phyloP scores from a whole-genome alignment of 2,888 invertebrate genomes.

The Drosophila infuscata region DNA sequence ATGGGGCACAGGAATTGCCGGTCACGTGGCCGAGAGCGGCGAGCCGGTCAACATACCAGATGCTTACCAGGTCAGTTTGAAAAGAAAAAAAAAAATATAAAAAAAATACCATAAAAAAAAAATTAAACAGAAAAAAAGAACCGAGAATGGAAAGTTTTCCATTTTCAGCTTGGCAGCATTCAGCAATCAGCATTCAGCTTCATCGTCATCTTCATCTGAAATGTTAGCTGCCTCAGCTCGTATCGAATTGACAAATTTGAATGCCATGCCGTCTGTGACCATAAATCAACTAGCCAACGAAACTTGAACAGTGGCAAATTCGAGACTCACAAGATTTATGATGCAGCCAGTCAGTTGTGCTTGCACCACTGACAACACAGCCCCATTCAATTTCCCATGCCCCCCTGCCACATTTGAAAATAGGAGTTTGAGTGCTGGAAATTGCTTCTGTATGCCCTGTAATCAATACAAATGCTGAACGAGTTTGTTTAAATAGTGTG shows the following conservation, averaged over 20 bases:
- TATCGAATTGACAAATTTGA: slow-evolving; percentile 70
- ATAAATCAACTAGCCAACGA: slow-evolving; percentile 60
- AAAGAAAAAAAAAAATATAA: neutral
- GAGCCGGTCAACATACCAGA: slow-evolving; percentile 97
- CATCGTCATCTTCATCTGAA: slow-evolving; percentile 5
- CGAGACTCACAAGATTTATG: slow-evolving; percentile 67
- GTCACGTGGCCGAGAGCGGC: slow-evolving; percentile 96
- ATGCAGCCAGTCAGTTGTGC: slow-evolving; percentile 23
- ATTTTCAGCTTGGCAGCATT: neutral
- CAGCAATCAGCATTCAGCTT: slow-evolving; percentile 2
- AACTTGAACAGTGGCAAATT: slow-evolving; percentile 42
- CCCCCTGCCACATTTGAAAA: slow-evolving; percentile 9
- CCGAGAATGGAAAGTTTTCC: slow-evolving; percentile 41
- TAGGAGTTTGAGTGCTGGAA: slow-evolving; percentile 2
- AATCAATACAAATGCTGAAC: neutral
- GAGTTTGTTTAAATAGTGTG: neutral
- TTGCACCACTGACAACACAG: slow-evolving; percentile 8
- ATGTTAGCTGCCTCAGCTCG: slow-evolving; percentile 1
- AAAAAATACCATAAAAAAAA: neutral
- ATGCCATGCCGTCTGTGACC: slow-evolving; percentile 42
- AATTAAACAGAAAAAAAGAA: neutral
- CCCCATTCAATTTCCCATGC: slow-evolving; percentile 1
- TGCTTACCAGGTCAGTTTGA: slow-evolving; percentile 92
- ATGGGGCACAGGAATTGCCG: slow-evolving; percentile 98
- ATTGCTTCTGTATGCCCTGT: slow-evolving; percentile 11